Conservation (phyloP, 1,140 invertebrate species). For the Paraescarpia echinospica region DNA sequence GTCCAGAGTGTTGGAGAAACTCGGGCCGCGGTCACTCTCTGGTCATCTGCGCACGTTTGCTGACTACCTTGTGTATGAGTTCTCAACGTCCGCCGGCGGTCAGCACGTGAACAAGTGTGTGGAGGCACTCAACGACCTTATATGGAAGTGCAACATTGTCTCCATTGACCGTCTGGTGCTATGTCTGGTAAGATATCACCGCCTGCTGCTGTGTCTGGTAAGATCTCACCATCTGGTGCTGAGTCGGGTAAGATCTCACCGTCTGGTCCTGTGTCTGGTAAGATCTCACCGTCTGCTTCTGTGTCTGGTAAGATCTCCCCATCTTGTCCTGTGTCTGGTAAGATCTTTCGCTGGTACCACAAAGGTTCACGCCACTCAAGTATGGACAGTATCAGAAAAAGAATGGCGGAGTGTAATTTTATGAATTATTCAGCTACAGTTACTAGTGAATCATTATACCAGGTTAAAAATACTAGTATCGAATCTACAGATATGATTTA, state of each 20-base stretch:
- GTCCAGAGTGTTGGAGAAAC: constrained; percentile 85
- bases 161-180: constrained; percentile 90
- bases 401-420: not conserved
- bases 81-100: not conserved
- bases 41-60: constrained; percentile 91
- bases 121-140: constrained; percentile 92
- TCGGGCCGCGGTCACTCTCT: constrained; percentile 85
- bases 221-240: no score
- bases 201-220: no score
- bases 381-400: not conserved
- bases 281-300: no score
- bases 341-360: not conserved
- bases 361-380: not conserved
- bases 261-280: constrained; percentile 51
- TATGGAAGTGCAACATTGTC: constrained; percentile 96
- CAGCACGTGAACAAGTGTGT: constrained; percentile 66
- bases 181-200: no score
- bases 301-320: constrained; percentile 12
- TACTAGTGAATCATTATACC: not conserved
- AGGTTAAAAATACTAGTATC: not conserved
- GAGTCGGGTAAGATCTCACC: no score
- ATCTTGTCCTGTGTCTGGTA: constrained; percentile 11
- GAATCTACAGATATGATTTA: no score
- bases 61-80: constrained; percentile 77
- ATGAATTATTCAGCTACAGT: not conserved